Base-by-base conservation (phyloP, 2,113 vertebrate species). In the Danionella cerebrum region DNA sequence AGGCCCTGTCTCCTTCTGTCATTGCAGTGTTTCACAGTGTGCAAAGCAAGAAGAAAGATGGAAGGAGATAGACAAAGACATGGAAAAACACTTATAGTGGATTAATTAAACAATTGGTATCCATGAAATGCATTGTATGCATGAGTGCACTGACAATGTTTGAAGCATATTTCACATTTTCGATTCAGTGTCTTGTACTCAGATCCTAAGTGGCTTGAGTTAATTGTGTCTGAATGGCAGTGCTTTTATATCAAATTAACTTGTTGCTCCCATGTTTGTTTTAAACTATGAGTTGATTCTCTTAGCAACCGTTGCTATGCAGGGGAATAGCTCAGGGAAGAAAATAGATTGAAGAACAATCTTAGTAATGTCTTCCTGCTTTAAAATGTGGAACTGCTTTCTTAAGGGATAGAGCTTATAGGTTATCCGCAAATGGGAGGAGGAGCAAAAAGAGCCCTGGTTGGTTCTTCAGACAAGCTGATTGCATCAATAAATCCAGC, bases 1-100 rank as follows among this genome's bases (percentile, higher is more conserved):
- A 83, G 88, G 77, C 78, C 75, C 77, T n/a, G n/a, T 50, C 54
- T 82, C 71, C 82, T 82, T 86, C 84, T 80, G 80, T 85, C 84
- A 86, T 84, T 86, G 82, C 83, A 75, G 79, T 81, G 82, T 76
- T 71, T 63, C 22, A 27, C 45, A 41, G 22, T 21, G 44, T n/a
- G 25, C 24, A 35, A 29, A 44, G 21, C 25, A 63, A 44, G 53
- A 51, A 52, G 55, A 33, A 36, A 22, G 7, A 4, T 11, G 18
- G 18, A 5, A 47, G 12, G 29, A 33, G 8, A 64, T 13, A 59
- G 9, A 14, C 13, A 36, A 44, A 57, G 45, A 50, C 36, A 65
- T 31, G 69, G 42, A 33, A 38, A 39, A n/a, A 36, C 13, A 31
- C 18, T 31, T 3, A 21, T 33, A 11, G 25, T 29, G n/a, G 24